Evolutionary conservation across 1,140 invertebrate genomes (phyloP).

Genomic region (Pantala flavescens): DNA sequence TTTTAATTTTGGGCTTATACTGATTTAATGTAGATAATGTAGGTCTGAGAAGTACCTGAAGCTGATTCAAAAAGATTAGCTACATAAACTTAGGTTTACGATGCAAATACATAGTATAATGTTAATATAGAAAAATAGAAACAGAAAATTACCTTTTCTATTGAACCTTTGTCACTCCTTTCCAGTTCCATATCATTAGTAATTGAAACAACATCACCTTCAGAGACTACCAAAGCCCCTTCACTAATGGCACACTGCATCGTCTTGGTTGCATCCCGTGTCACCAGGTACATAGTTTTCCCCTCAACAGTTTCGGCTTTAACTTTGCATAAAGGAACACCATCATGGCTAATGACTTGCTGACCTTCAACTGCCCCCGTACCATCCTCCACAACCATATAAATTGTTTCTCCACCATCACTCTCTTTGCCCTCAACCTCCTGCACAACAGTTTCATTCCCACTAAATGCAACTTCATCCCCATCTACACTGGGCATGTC

Average conservation of each 20-base stretch:
- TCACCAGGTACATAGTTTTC: constrained; percentile 5
- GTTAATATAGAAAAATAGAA: not conserved
- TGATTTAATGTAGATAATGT: too few species aligned
- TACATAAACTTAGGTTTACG: too few species aligned
- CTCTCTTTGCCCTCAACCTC: not conserved
- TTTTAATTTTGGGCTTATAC: too few species aligned
- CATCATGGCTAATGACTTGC: not conserved
- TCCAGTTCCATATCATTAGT: not conserved
- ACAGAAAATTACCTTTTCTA: not conserved
- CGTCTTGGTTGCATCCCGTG: not conserved
- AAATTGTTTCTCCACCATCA: not conserved
- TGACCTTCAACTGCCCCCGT: not conserved
- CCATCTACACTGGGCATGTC: not conserved
- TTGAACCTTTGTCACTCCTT: not conserved
- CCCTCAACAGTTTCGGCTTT: not conserved
- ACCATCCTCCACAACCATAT: not conserved
- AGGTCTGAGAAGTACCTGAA: too few species aligned
- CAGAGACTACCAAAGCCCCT: not conserved
- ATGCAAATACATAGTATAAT: too few species aligned
- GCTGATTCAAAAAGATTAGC: too few species aligned
- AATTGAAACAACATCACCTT: not conserved
- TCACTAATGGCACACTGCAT: constrained; percentile 5
- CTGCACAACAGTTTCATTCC: not conserved
- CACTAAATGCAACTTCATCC: not conserved
- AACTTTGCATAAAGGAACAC: not conserved